Conservation (phyloP, 2,888 invertebrate species). For the Macropis europaea region DNA sequence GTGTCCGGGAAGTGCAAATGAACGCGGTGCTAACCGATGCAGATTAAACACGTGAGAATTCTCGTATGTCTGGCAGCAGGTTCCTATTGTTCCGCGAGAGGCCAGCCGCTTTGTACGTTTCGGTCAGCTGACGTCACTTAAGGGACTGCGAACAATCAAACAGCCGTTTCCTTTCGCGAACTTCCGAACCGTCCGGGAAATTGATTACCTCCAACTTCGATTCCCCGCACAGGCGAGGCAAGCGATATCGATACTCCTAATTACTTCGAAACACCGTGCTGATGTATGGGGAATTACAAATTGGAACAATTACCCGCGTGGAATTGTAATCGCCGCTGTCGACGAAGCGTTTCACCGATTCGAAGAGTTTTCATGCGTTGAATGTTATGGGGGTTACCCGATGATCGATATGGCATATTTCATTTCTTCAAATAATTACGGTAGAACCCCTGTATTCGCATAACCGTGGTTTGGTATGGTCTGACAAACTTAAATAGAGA, state of each 20-base stretch:
- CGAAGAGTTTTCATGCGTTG: too few species aligned
- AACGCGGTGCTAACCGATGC: conserved; percentile 28
- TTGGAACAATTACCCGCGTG: too few species aligned
- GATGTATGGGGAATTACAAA: too few species aligned
- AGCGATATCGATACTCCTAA: conserved; percentile 25
- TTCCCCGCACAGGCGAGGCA: not conserved
- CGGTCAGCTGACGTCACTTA: conserved; percentile 22
- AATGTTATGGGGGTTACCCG: too few species aligned
- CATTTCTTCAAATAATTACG: too few species aligned
- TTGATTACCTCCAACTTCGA: conserved; percentile 12
- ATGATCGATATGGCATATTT: too few species aligned
- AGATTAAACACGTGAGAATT: conserved; percentile 43
- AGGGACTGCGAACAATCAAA: conserved; percentile 22
- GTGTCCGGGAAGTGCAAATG: conserved; percentile 30
- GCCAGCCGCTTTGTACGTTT: conserved; percentile 27
- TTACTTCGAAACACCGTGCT: conserved; percentile 13
- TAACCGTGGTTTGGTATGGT: too few species aligned
- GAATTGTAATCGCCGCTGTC: too few species aligned
- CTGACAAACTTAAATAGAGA: too few species aligned
- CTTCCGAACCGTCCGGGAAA: not conserved
- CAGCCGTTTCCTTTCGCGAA: conserved; percentile 12
- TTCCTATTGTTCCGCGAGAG: conserved; percentile 25
- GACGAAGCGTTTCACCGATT: too few species aligned
- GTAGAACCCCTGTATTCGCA: too few species aligned
- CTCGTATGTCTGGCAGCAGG: conserved; percentile 2